These are phyloP conservation scores for Chironomus tepperi DNA, from an alignment of 1,140 invertebrate species.

Conservation along the genomic window DNA sequence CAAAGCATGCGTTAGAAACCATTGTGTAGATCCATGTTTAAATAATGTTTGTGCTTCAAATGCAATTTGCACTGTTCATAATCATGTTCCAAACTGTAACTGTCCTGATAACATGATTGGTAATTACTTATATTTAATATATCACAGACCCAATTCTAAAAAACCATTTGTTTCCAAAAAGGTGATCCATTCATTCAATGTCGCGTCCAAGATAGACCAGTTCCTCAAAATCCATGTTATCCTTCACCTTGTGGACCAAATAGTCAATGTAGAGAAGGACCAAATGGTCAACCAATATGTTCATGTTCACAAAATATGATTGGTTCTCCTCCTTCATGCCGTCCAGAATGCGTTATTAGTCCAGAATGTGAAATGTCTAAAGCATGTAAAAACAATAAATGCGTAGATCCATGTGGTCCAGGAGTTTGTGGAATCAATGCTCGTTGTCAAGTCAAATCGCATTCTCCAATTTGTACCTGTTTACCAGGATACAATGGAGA, in stretches of 20 bases:
- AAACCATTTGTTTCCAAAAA: too few species aligned
- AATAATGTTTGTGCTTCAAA: conserved; percentile 57
- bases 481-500: conserved; percentile 62
- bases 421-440: conserved; percentile 67
- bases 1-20: conserved; percentile 61
- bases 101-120: conserved; percentile 65
- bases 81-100: conserved; percentile 65
- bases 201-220: conserved; percentile 43
- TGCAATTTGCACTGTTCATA: conserved; percentile 62
- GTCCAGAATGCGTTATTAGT: conserved; percentile 63
- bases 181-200: conserved; percentile 69
- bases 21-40: conserved; percentile 68
- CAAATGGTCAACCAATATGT: conserved; percentile 61
- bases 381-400: conserved; percentile 63
- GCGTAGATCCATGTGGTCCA: conserved; percentile 59
- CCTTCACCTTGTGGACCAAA: conserved; percentile 76
- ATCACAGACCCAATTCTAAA: too few species aligned
- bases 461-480: conserved; percentile 65
- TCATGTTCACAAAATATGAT: conserved; percentile 65
- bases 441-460: conserved; percentile 61
- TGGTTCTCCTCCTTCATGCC: conserved; percentile 64
- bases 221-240: conserved; percentile 53
- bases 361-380: conserved; percentile 61
- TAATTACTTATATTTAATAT: neutral
- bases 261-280: conserved; percentile 59